A percentile compares a stretch with the other conserved stretches of the same genome.
Evolutionary conservation across 2,888 invertebrate species (phyloP).

Genomic region (Lasius platythorax): DNA sequence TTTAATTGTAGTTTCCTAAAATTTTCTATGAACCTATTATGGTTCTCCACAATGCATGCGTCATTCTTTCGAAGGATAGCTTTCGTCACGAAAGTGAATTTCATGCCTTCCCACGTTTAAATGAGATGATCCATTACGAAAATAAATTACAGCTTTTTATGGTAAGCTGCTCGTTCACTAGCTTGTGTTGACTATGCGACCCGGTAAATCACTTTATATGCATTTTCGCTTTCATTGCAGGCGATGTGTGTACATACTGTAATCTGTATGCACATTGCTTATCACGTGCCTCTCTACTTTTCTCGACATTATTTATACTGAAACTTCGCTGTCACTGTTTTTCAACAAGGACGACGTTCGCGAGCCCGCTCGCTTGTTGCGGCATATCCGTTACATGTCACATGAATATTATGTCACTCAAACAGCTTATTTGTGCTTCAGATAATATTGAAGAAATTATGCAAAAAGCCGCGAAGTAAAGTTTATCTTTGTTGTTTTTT

Average conservation of each 20-base stretch:
- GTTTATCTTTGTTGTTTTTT: not conserved
- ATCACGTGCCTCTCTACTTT: slow-evolving; percentile 31
- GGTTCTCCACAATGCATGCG: not conserved
- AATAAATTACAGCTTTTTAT: slow-evolving; percentile 48
- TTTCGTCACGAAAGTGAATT: slow-evolving; percentile 8
- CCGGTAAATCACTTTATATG: slow-evolving; percentile 43
- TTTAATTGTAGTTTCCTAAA: not conserved
- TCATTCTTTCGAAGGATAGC: not conserved
- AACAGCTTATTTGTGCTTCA: slow-evolving; percentile 33
- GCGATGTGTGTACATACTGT: slow-evolving; percentile 23
- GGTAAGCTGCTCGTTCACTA: slow-evolving; percentile 23
- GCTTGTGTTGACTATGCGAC: slow-evolving; percentile 25
- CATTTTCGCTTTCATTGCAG: slow-evolving; percentile 31
- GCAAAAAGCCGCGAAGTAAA: slow-evolving; percentile 8
- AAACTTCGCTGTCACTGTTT: slow-evolving; percentile 47
- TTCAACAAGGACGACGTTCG: slow-evolving; percentile 21
- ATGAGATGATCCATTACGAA: slow-evolving; percentile 33
- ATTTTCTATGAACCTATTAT: slow-evolving; percentile 1
- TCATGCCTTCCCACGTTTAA: slow-evolving; percentile 11
- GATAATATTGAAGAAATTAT: slow-evolving; percentile 24
- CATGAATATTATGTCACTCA: slow-evolving; percentile 42
- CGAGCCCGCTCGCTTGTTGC: not conserved
- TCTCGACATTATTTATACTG: slow-evolving; percentile 39
- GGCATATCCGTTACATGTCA: not conserved
- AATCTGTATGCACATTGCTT: slow-evolving; percentile 45